Base-by-base conservation (phyloP, 2,888 invertebrate genomes). In the Pecten maximus region DNA sequence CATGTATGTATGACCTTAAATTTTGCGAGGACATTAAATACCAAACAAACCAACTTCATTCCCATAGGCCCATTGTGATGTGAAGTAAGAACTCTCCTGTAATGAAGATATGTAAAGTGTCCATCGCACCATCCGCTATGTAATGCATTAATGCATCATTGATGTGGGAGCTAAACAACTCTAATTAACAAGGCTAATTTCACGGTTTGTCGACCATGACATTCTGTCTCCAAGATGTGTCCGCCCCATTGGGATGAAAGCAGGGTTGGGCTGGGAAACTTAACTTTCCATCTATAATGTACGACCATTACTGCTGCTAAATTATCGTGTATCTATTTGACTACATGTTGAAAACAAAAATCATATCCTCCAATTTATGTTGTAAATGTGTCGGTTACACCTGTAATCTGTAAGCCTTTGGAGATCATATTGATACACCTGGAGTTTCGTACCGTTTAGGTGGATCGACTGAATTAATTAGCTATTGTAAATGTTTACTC, bases 101-200 rank as follows among this genome's bases (percentile, higher is more conserved):
- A 74, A 74, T 35, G 54, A 54, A 8, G 35, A 74, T 10, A 35
- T 35, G 16, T 35, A 74, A 74, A 74, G 10, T 35, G 35, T 74
- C 35, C 74, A 74, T 35, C 74, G 6, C 28, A 28, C 35, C 8
- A 74, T 35, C 28, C 2, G 74, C 19, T 74, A 74, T 74, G 6
- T 74, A 74, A 74, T 23, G 35, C 10, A 74, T 74, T 28, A 28
- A 74, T 74, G 28, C 35, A 74, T 74, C 35, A 74, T 74, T 74
- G 35, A 74, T 74, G 74, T 74, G 74, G 74, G 74, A 74, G 35
- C 74, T 23, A 74, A 54, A 19, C 28, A 74, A 35, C 10, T 35
- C 35, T 74, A 74, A 74, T 74, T 74, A 74, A 74, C 74, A 28
- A 28, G 74, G 12, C 74, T 74, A 74, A 74, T 74, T 74, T 74